phyloP scores from a whole-genome alignment of 2,797 vertebrate genomes.

The Glyptemys insculpta region DNA sequence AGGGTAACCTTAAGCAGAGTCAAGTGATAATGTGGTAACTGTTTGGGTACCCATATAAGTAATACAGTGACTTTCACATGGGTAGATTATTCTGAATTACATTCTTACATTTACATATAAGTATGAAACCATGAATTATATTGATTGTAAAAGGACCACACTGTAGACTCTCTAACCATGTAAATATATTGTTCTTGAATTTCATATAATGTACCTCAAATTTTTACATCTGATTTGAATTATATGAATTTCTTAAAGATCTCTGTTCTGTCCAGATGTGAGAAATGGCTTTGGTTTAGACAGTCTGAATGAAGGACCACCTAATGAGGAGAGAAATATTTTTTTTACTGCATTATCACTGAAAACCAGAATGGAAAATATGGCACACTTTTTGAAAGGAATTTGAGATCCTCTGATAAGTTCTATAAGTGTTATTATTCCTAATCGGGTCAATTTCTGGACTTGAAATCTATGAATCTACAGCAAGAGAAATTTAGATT shows the following conservation, averaged over 20 bases:
- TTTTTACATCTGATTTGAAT: conserved; percentile 75
- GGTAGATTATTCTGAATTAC: conserved; percentile 56
- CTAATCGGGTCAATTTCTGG: neutral
- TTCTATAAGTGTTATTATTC: conserved; percentile 34
- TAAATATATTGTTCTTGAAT: conserved; percentile 71
- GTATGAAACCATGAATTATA: conserved; percentile 54
- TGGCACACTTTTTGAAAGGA: neutral
- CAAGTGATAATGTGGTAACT: conserved; percentile 36
- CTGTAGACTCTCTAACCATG: conserved; percentile 60
- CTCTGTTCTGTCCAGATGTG: conserved; percentile 63
- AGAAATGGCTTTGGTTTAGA: conserved; percentile 70
- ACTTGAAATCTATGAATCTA: no score
- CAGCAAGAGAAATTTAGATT: no score
- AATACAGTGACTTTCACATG: neutral
- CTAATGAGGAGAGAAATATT: conserved; percentile 47
- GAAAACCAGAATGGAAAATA: neutral
- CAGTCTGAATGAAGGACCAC: conserved; percentile 62
- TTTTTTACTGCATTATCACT: conserved; percentile 24
- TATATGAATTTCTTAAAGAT: conserved; percentile 70
- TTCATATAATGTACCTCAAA: conserved; percentile 62
- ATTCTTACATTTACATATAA: conserved; percentile 50
- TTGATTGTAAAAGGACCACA: conserved; percentile 69
- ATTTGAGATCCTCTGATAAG: conserved; percentile 16
- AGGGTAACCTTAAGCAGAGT: neutral
- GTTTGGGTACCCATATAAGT: conserved; percentile 39